phyloP scores from a whole-genome alignment of 2,888 invertebrate genomes.

The Drosophila anomelani region DNA sequence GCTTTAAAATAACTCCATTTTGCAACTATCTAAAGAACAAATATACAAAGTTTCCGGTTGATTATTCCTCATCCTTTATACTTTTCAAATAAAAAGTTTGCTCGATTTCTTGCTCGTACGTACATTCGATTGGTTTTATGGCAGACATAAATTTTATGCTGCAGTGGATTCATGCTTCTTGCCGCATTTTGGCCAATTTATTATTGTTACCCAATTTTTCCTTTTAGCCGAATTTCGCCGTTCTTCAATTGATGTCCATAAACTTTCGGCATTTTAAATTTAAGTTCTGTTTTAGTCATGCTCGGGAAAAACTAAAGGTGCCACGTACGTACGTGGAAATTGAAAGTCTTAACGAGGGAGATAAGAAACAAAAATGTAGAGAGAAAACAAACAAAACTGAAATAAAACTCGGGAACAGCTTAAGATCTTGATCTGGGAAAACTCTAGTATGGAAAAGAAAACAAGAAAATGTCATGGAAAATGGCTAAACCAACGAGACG shows the following conservation, averaged over 20 bases:
- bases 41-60: background rate
- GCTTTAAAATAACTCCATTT: background rate
- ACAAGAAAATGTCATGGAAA: background rate
- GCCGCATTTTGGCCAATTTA: conserved; percentile 22
- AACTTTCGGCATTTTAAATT: conserved; percentile 20
- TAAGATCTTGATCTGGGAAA: conserved; percentile 2
- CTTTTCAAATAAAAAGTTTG: conserved; percentile 7
- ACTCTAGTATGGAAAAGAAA: background rate
- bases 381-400: conserved; percentile 13
- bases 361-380: conserved; percentile 3
- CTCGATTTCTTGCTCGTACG: background rate
- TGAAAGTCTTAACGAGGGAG: conserved; percentile 11
- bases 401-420: conserved; percentile 17
- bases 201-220: conserved; percentile 9
- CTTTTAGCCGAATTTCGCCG: background rate
- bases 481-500: background rate
- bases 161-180: conserved; percentile 19
- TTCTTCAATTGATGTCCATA: conserved; percentile 13
- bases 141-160: conserved; percentile 24
- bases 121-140: conserved; percentile 19
- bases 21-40: background rate
- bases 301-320: conserved; percentile 21
- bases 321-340: conserved; percentile 25
- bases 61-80: background rate
- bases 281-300: conserved; percentile 8